Evolutionary conservation across 2,797 vertebrate genomes (phyloP), one percentile per base, ranked within the genome.

Genomic region (Helarctos malayanus): DNA sequence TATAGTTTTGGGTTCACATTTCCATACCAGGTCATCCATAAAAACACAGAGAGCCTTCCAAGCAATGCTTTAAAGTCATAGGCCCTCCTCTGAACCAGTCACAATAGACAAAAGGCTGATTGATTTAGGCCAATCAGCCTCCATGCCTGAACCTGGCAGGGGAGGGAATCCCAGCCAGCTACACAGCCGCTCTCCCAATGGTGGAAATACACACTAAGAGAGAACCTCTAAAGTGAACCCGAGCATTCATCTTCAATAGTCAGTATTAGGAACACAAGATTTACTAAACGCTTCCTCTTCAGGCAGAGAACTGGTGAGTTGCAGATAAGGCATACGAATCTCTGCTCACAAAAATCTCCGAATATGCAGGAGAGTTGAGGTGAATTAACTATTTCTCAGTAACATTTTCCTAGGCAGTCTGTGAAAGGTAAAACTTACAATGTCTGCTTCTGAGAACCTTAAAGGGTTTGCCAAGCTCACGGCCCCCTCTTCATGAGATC

Each of bases 271-370:
- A 93, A 89, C 41, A 14, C 2, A 56, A 78, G 29, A 52, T 21
- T 82, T 59, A 79, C 49, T 54, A 69, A 75, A 91, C 13, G 5
- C 52, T 81, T 91, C 32, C n/a, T 59, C 56, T 47, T 63, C 56
- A 69, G 49, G 56, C 73, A 93, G 45, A 79, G 52, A 61, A 82
- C 16, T 16, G 32, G 16, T 75, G 73, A 89, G 27, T 32, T 89
- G 32, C 54, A 87, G 32, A 85, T 45, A 94, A 78, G 11, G 32
- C 0, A 19, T 23, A 47, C 23, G 81, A 32, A 49, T 59, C 16
- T 35, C 16, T 54, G 21, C 47, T 84, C 76, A 89, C 52, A 96
- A 97, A 95, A 85, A 68, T 52, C 81, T 76, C 47, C 82, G 59
- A 68, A 57, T 79, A 59, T 12, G 41, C 59, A 47, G 7, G 19